phyloP scores from a whole-genome alignment of 2,888 invertebrate genomes.

The Portevinia maculata region DNA sequence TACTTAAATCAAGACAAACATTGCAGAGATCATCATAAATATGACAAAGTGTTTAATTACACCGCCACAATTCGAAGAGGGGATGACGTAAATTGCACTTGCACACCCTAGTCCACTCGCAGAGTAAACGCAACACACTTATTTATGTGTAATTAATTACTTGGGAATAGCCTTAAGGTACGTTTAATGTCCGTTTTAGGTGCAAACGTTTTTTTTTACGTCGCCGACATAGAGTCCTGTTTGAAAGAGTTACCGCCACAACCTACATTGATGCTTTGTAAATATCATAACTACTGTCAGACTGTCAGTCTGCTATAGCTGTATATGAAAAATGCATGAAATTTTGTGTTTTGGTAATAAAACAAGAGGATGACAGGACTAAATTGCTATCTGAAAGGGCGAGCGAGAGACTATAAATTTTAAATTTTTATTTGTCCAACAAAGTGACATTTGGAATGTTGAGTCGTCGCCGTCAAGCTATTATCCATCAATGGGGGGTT shows the following conservation, averaged over 20 bases:
- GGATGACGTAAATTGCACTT: conserved; percentile 48
- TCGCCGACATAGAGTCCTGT: conserved; percentile 9
- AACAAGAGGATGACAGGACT: conserved; percentile 16
- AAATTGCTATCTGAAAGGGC: conserved; percentile 16
- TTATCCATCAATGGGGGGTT: conserved; percentile 48
- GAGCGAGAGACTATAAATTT: conserved; percentile 61
- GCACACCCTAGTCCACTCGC: conserved; percentile 1
- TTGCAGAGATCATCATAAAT: conserved; percentile 55
- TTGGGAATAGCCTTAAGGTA: conserved; percentile 20
- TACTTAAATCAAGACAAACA: conserved; percentile 17
- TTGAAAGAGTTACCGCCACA: conserved; percentile 30
- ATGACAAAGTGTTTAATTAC: conserved; percentile 66
- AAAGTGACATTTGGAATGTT: conserved; percentile 55
- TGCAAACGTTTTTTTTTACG: conserved; percentile 43
- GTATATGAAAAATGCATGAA: conserved; percentile 39
- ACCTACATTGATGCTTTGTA: conserved; percentile 34
- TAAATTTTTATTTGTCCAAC: conserved; percentile 63
- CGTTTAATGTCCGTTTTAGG: conserved; percentile 34
- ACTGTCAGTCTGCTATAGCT: background rate
- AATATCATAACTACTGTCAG: conserved; percentile 5
- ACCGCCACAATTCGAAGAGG: background rate
- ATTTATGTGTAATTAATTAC: conserved; percentile 65
- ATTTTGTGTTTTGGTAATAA: conserved; percentile 42
- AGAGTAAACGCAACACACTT: conserved; percentile 9
- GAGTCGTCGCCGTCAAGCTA: conserved; percentile 40